Base-by-base conservation (phyloP, 1,140 invertebrate genomes). In the Bombus cullumanus region DNA sequence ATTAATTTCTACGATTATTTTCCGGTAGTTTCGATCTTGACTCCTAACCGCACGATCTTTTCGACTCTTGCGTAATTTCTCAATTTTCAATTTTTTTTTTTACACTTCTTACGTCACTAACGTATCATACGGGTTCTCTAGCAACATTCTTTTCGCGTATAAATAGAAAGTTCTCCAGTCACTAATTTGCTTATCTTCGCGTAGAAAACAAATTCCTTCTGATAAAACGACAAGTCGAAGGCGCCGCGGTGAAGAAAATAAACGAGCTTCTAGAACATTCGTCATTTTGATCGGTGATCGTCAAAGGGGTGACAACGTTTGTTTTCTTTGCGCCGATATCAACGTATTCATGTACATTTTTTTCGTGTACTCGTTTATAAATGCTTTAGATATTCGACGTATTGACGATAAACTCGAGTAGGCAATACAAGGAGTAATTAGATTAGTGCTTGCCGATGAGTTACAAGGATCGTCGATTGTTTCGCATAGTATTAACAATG, bases 321-420 rank as follows among this genome's bases (percentile, higher is more conserved):
- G 72, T 76, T 89, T 79, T 72, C 43, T 64, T 81, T 25, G 28
- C 47, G 34, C 18, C 4, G 41, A 39, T 76, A 88, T 76, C 43
- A 69, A 79, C 34, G 15, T 39, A 31, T 28, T 37, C 31, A 3
- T 28, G 22, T 31, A 31, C 28, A 9, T 9, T 22, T 37, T 25
- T 22, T 25, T 73, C 39, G 18, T 28, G n/a, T 31, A 25, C 18
- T 31, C 75, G 57, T 76, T 77, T 43, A 75, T 77, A 62, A 53
- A 39, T 18, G 57, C 59, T 22, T 22, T 8, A 22, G 22, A 22
- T 53, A 53, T 18, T 53, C 47, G 47, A 53, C 47, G 5, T 68
- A 37, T 28, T 41, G 47, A 57, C 41, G 66, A 80, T 81, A 85
- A 75, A 47, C 47, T n/a, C 59, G 75, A 34, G n/a, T 31, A 71